A percentile compares a stretch with the other conserved stretches of the same genome.
Conservation (phyloP, 2,113 vertebrate species). For the Psophia crepitans region DNA sequence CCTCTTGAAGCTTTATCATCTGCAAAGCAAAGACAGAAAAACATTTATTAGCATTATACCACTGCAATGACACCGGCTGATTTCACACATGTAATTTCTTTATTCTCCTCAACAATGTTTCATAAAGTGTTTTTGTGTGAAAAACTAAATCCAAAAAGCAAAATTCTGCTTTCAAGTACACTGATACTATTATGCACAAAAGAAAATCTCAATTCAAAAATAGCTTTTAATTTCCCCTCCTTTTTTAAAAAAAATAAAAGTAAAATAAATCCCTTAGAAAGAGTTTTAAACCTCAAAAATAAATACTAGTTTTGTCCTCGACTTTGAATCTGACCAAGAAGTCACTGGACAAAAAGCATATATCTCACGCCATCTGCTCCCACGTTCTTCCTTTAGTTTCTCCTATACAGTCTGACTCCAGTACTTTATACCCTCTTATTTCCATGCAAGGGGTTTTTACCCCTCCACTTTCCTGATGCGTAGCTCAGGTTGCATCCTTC, state of each 20-base stretch:
- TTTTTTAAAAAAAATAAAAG: neutral
- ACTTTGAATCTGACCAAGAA: neutral
- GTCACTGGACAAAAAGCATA: neutral
- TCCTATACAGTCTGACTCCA: neutral
- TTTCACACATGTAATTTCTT: neutral
- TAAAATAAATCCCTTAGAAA: neutral
- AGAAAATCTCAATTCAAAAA: neutral
- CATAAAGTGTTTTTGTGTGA: neutral
- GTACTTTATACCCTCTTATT: neutral
- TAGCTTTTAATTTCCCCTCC: neutral
- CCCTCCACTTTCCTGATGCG: rapidly evolving
- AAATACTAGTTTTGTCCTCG: neutral
- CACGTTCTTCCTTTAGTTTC: neutral
- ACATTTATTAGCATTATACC: neutral
- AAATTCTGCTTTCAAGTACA: neutral
- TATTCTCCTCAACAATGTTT: neutral
- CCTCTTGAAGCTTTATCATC: constrained; percentile 84
- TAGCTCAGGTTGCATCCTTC: neutral
- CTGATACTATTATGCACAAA: neutral
- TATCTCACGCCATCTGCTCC: neutral
- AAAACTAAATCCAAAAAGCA: neutral
- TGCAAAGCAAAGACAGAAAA: constrained; percentile 14
- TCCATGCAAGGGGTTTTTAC: neutral
- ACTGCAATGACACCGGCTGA: neutral
- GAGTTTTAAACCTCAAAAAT: neutral